Percentiles rank a stretch among this genome's conserved stretches.
phyloP scores from a whole-genome alignment of 2,797 vertebrate species.

The Hipposideros larvatus region DNA sequence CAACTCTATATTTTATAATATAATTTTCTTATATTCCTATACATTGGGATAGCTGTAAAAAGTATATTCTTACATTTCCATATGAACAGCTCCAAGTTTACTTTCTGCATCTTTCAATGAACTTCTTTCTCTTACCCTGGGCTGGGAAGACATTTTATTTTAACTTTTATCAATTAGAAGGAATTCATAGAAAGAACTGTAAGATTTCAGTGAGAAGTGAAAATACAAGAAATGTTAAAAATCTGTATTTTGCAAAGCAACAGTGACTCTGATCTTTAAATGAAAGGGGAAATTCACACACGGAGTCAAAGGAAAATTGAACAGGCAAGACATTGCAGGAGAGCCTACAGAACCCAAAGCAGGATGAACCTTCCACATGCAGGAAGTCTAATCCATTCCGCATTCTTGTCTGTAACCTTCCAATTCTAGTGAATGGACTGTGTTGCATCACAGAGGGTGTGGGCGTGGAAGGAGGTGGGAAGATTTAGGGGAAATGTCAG shows the following conservation, averaged over 20 bases:
- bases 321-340: neutral
- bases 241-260: constrained; percentile 51
- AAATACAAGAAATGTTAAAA: constrained; percentile 52
- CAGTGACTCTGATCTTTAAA: constrained; percentile 2
- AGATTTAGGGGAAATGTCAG: constrained; percentile 79
- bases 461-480: constrained; percentile 59
- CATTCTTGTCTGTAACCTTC: constrained; percentile 71
- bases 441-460: constrained; percentile 65
- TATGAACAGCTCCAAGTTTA: neutral
- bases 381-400: constrained; percentile 34
- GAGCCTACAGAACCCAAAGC: neutral
- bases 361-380: neutral
- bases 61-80: constrained; percentile 29
- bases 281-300: constrained; percentile 24
- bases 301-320: neutral
- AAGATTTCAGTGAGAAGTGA: neutral
- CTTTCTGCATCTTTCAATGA: neutral
- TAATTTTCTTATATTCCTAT: constrained; percentile 52
- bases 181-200: constrained; percentile 39
- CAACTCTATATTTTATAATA: constrained; percentile 42
- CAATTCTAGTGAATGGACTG: constrained; percentile 76
- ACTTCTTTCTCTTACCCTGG: neutral
- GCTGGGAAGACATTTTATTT: constrained; percentile 37
- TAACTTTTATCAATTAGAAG: constrained; percentile 49
- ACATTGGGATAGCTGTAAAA: constrained; percentile 36